Conservation (phyloP, 2,797 vertebrate genomes). For the Strix occidentalis region DNA sequence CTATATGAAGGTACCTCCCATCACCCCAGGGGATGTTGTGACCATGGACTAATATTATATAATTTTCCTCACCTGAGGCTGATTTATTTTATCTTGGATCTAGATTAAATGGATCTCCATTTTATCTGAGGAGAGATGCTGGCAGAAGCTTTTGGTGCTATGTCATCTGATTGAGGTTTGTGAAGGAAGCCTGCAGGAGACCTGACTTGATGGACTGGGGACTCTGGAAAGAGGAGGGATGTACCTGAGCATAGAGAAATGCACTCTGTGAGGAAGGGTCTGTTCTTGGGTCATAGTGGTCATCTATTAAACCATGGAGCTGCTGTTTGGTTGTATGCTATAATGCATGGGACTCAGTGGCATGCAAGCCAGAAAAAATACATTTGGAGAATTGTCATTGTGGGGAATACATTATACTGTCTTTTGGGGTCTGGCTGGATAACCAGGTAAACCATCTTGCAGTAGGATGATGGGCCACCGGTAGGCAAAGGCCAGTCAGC, state of each 20-base stretch:
- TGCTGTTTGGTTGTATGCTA: neutral
- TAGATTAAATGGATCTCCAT: neutral
- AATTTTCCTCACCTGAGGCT: neutral
- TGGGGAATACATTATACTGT: neutral
- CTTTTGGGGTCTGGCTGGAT: neutral
- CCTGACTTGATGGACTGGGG: neutral
- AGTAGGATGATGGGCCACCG: too few relatives aligned
- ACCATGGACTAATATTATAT: neutral
- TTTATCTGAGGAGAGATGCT: neutral
- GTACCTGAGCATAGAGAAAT: neutral
- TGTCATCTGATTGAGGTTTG: neutral
- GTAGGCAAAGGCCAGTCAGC: neutral
- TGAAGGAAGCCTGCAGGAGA: neutral
- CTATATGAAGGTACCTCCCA: neutral
- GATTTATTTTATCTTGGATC: neutral
- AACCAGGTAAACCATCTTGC: neutral
- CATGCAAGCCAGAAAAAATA: neutral
- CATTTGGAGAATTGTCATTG: neutral
- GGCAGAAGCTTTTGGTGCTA: neutral
- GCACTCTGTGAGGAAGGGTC: neutral
- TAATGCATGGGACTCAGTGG: neutral
- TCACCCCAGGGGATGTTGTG: accelerated
- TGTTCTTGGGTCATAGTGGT: neutral
- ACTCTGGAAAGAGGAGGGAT: neutral
- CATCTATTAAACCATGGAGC: neutral